Base-by-base conservation (phyloP, 2,113 vertebrate species). In the Lanius collurio region DNA sequence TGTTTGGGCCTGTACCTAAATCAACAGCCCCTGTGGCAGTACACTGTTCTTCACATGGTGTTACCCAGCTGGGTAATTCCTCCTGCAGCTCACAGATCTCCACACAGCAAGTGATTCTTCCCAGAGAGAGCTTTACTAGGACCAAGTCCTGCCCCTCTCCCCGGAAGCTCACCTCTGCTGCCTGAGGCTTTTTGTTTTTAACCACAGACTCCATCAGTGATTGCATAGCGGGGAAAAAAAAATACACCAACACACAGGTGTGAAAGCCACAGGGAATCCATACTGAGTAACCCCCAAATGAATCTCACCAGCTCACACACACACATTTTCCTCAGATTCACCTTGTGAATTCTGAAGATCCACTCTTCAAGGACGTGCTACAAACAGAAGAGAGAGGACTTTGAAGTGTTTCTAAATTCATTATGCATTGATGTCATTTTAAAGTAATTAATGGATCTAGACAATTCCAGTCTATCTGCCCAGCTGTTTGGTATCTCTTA, bases 11-110 rank as follows among this genome's bases (percentile, higher is more conserved):
- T 57, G 16, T 7, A n/a, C 47, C 56, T 15, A 12, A 44, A 14
- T 9, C 31, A 57, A 11, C 42, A n/a, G 0, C 15, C 12, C 13
- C 39, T 42, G 37, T 9, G 50, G 21, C 0, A 44, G 37, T 2
- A 7, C 39, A 5, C 7, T 47, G 20, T 9, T 47, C 49, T 75
- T 15, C 23, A 6, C 1, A 0, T 1, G 33, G 56, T 2, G 3
- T 21, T 6, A 18, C 41, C 44, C 11, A 4, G 10, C 22, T 30
- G 55, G 41, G 21, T 5, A 3, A 10, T 11, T 31, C 18, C 30
- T 53, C 57, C 62, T 49, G 33, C 70, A n/a, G 63, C 79, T 83
- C 71, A 44, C 33, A 23, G 9, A 60, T 27, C 11, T 13, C 17
- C 41, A 2, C 3, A 4, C 7, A n/a, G 50, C 42, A 62, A 37